Evolutionary conservation across 2,888 invertebrate species (phyloP).

Genomic region (Athetis lepigone): DNA sequence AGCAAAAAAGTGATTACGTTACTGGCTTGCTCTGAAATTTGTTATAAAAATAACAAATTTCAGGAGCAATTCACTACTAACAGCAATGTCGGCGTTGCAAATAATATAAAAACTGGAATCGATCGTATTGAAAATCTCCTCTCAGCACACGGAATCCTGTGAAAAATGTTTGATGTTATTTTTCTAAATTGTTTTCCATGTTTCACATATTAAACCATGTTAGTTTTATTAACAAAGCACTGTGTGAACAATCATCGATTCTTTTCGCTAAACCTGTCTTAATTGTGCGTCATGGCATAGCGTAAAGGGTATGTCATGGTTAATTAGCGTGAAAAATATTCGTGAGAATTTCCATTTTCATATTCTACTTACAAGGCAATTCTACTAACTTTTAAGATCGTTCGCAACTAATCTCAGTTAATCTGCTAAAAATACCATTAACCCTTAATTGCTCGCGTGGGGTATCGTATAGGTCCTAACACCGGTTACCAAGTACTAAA

Average conservation of each 20-base stretch:
- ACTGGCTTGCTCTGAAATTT: constrained; percentile 8
- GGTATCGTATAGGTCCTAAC: too few relatives aligned
- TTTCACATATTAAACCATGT: constrained; percentile 34
- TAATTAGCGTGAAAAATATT: constrained; percentile 62
- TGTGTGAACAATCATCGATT: constrained; percentile 49
- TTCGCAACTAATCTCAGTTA: too few relatives aligned
- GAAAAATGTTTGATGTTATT: constrained; percentile 33
- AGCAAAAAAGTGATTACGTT: background rate
- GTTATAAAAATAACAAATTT: constrained; percentile 39
- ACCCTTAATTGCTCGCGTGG: too few relatives aligned
- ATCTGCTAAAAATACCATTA: too few relatives aligned
- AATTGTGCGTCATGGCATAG: constrained; percentile 44
- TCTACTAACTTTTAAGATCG: too few relatives aligned
- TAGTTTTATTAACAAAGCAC: constrained; percentile 42
- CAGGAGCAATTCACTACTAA: constrained; percentile 25
- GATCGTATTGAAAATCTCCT: constrained; percentile 39
- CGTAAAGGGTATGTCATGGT: constrained; percentile 48
- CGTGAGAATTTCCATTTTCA: constrained; percentile 68
- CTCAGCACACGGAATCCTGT: constrained; percentile 24
- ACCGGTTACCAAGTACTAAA: too few relatives aligned
- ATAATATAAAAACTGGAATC: constrained; percentile 34
- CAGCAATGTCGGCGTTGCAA: constrained; percentile 1
- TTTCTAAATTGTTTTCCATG: constrained; percentile 48
- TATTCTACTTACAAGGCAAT: too few relatives aligned
- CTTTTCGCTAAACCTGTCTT: constrained; percentile 45